Percentiles rank a stretch among this genome's conserved stretches.
These are phyloP conservation scores for Pteropus alecto DNA, from an alignment of 2,113 vertebrate genomes.

Conservation along the genomic window DNA sequence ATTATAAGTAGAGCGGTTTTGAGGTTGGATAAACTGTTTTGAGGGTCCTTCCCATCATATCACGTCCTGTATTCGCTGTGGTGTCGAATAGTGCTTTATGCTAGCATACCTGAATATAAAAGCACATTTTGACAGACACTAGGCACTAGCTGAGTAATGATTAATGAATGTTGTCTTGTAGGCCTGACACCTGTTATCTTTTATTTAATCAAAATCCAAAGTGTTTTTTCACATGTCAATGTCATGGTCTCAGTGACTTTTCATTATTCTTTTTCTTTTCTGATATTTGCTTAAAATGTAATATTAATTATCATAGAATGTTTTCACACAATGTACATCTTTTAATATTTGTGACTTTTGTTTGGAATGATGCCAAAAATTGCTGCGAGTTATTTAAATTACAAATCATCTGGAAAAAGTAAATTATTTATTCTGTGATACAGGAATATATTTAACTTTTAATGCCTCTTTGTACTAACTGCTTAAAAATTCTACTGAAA, in stretches of 20 bases:
- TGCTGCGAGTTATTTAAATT: constrained; percentile 39
- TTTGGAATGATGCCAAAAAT: constrained; percentile 29
- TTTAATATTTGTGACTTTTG: background rate
- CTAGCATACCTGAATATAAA: constrained; percentile 6
- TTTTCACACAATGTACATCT: background rate
- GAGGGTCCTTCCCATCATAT: background rate
- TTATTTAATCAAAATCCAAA: constrained; percentile 66
- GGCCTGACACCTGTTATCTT: constrained; percentile 45
- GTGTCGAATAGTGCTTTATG: constrained; percentile 57
- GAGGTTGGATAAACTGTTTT: constrained; percentile 39
- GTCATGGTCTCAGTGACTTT: constrained; percentile 43
- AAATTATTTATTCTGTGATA: constrained; percentile 28
- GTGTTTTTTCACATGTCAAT: constrained; percentile 24
- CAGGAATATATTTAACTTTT: constrained; percentile 24
- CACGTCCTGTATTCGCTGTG: constrained; percentile 24
- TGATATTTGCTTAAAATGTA: background rate
- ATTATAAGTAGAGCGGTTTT: constrained; percentile 32
- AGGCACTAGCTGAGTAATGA: constrained; percentile 44
- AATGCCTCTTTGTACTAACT: background rate
- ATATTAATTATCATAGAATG: constrained; percentile 3
- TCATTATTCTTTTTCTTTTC: constrained; percentile 49
- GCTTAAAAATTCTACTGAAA: constrained; percentile 20
- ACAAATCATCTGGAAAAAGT: constrained; percentile 9
- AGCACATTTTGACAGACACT: constrained; percentile 34
- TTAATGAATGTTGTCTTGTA: constrained; percentile 63